These are phyloP conservation scores for Athrips mouffetella DNA, from an alignment of 2,888 invertebrate species.

Conservation along the genomic window DNA sequence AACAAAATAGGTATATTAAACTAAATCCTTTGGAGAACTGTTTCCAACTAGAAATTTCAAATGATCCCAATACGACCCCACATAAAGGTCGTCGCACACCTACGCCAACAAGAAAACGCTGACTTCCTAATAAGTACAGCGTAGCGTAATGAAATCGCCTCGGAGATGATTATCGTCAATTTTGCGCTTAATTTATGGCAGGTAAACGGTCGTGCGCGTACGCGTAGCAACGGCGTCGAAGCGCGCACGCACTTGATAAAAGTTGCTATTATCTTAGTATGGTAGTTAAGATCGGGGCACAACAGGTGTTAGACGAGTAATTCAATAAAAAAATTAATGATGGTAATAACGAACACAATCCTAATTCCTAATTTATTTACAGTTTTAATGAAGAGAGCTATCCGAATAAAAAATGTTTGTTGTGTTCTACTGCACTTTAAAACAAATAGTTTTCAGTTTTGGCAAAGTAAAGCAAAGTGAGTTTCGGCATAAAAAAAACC, in stretches of 20 bases:
- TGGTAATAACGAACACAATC: no score
- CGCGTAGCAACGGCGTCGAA: constrained; percentile 37
- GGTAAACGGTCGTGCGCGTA: constrained; percentile 34
- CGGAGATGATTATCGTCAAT: constrained; percentile 66
- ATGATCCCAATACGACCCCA: neutral
- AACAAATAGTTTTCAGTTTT: no score
- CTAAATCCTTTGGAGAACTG: no score
- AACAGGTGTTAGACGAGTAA: constrained; percentile 23
- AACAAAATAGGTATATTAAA: no score
- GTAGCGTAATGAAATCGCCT: constrained; percentile 54
- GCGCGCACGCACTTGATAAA: constrained; percentile 60
- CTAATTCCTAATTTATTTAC: no score
- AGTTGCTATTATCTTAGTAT: constrained; percentile 54
- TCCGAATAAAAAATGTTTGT: no score
- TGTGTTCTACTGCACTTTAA: no score
- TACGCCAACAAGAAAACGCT: neutral
- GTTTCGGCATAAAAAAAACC: no score
- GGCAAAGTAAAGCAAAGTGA: no score
- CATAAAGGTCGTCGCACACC: constrained; percentile 13
- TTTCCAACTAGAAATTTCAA: no score
- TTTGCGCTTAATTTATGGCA: constrained; percentile 59
- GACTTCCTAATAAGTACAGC: constrained; percentile 45
- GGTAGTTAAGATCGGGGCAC: constrained; percentile 26
- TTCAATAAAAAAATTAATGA: neutral
- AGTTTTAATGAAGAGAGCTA: no score